These are phyloP conservation scores for Pachycephala philippinensis DNA, from an alignment of 2,113 vertebrate species.

Conservation along the genomic window DNA sequence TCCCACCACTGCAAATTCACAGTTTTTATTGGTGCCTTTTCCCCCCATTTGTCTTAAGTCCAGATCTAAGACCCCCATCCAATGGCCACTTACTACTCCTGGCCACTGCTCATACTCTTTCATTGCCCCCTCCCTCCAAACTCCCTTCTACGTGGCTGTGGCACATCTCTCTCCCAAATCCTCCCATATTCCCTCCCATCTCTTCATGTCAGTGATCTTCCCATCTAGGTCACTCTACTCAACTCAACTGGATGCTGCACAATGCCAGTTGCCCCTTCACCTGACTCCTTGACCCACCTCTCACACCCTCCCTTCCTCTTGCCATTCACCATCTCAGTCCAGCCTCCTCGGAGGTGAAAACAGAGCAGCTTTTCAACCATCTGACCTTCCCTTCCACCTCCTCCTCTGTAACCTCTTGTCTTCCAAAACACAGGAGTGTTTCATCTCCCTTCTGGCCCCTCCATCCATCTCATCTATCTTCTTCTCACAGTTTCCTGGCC, in stretches of 20 bases:
- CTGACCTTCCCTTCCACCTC: neutral
- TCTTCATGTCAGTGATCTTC: neutral
- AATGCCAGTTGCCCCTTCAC: neutral
- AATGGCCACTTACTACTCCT: accelerated
- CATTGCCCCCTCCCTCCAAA: neutral
- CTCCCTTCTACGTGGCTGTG: neutral
- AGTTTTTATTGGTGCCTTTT: neutral
- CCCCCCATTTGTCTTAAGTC: neutral
- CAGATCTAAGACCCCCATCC: neutral
- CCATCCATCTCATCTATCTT: neutral
- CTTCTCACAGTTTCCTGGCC: neutral
- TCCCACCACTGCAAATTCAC: neutral
- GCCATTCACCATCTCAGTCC: neutral
- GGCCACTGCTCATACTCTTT: neutral
- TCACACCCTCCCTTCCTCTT: neutral
- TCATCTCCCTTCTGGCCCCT: neutral
- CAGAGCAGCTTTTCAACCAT: neutral
- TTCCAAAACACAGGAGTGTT: neutral
- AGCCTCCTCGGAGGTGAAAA: neutral
- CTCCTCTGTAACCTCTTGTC: neutral
- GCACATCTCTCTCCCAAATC: neutral
- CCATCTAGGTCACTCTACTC: neutral
- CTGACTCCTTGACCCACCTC: neutral
- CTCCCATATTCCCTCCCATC: neutral
- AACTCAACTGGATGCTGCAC: neutral